phyloP scores from a whole-genome alignment of 2,113 vertebrate species.

The Dipodomys stephensi region DNA sequence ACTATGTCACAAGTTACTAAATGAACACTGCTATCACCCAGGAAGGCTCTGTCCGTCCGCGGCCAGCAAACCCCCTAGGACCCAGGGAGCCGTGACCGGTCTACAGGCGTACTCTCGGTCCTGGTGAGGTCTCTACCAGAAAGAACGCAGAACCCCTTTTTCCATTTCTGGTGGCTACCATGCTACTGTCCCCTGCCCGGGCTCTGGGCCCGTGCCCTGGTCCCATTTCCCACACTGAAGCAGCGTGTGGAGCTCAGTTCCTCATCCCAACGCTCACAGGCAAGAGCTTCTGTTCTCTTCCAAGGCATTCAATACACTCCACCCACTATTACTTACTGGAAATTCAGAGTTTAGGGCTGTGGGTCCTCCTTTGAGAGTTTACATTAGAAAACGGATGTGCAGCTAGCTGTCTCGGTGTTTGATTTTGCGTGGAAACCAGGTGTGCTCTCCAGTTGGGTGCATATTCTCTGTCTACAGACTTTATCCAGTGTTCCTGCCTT shows the following conservation, averaged over 20 bases:
- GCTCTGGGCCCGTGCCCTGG: not conserved
- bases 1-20: not conserved
- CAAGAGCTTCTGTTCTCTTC: not conserved
- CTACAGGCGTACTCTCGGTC: no score
- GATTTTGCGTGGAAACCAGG: not conserved
- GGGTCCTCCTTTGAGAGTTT: not conserved
- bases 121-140: no score
- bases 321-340: not conserved
- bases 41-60: no score
- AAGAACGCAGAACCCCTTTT: not conserved
- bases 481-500: not conserved
- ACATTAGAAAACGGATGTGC: no score
- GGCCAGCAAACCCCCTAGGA: no score
- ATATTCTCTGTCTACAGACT: conserved; percentile 6
- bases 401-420: not conserved
- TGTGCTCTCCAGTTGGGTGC: not conserved
- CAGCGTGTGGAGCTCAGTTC: no score
- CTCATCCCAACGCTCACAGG: no score
- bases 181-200: not conserved
- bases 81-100: no score
- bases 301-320: not conserved
- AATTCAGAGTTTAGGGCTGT: not conserved
- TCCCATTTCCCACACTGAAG: no score
- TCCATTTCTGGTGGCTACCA: not conserved
- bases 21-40: not conserved